phyloP scores from a whole-genome alignment of 2,797 vertebrate species.

The Rhabdomys pumilio region DNA sequence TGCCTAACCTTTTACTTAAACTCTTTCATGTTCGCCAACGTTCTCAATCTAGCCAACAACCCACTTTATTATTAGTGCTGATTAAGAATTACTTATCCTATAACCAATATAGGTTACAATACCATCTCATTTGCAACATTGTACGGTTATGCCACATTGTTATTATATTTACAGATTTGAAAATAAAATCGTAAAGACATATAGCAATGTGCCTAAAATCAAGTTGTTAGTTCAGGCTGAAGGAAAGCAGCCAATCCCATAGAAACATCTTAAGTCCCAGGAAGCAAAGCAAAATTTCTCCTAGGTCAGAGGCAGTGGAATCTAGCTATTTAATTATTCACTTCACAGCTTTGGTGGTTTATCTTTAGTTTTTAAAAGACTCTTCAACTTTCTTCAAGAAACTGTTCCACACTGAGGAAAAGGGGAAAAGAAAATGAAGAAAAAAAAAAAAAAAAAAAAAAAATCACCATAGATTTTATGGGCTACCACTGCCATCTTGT shows the following conservation, averaged over 20 bases:
- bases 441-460: not conserved
- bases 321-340: not conserved
- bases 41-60: constrained; percentile 18
- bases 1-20: not conserved
- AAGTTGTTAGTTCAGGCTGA: not conserved
- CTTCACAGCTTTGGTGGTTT: not conserved
- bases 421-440: not conserved
- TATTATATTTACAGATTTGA: not conserved
- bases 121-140: not conserved
- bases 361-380: constrained; percentile 28
- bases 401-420: not conserved
- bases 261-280: not conserved
- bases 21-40: not conserved
- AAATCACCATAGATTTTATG: not conserved
- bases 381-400: constrained; percentile 53
- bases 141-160: not conserved
- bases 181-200: constrained; percentile 13
- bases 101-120: not conserved
- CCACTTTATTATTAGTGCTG: not conserved
- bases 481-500: constrained; percentile 67
- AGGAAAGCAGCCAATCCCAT: not conserved
- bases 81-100: not conserved
- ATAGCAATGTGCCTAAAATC: not conserved
- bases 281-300: not conserved
- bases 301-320: not conserved